Percentiles rank a stretch among this genome's conserved stretches.
Evolutionary conservation across 2,113 vertebrate genomes (phyloP).

Genomic region (Fulica atra): DNA sequence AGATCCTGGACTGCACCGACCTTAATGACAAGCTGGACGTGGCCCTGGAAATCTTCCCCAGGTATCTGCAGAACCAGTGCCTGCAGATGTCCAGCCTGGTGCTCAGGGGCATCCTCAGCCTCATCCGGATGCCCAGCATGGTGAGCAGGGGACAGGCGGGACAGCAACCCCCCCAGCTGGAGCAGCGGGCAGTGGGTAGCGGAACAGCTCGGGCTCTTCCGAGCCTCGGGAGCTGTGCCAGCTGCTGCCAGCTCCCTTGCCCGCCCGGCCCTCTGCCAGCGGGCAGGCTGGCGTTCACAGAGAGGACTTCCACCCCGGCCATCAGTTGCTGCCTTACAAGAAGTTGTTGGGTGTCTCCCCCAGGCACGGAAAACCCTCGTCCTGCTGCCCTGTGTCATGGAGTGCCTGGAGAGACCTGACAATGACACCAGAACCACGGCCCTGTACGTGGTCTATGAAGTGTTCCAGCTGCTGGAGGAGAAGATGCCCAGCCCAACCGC

Average conservation of each 20-base stretch:
- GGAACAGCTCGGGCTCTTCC: too few species aligned
- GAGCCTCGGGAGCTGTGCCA: accelerated
- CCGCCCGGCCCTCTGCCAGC: neutral
- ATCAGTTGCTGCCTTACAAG: too few species aligned
- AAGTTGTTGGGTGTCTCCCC: too few species aligned
- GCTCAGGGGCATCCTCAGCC: neutral
- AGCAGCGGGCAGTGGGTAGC: neutral
- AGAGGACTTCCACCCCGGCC: too few species aligned
- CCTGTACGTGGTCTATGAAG: too few species aligned
- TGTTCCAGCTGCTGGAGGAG: too few species aligned
- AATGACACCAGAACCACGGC: too few species aligned
- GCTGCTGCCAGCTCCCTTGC: neutral
- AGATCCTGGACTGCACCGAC: neutral
- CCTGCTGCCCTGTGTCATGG: too few species aligned
- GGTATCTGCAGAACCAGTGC: neutral
- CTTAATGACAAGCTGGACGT: neutral
- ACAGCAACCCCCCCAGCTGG: neutral
- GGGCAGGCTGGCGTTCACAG: too few species aligned
- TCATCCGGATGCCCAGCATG: accelerated
- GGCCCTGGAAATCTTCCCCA: neutral
- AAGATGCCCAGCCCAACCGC: too few species aligned
- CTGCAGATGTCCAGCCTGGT: neutral
- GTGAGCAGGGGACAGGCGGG: neutral
- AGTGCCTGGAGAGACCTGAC: too few species aligned
- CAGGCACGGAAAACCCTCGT: too few species aligned